Conservation (phyloP, 2,797 vertebrate genomes). For the Anniella stebbinsi region DNA sequence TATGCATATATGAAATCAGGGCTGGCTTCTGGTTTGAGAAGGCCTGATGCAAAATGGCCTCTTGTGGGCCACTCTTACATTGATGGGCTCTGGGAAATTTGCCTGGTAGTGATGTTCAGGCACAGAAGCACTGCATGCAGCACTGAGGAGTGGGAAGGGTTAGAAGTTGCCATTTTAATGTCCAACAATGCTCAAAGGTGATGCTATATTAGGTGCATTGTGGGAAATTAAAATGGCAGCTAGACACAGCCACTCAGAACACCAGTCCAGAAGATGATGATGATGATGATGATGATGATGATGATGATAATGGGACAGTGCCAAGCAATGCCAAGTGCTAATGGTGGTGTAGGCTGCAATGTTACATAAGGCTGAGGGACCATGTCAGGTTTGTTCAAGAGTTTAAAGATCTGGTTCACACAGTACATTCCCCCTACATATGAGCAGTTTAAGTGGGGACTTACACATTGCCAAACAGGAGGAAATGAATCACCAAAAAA, state of each 20-base stretch:
- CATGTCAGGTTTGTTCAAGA: background rate
- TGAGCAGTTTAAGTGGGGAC: background rate
- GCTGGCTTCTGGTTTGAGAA: background rate
- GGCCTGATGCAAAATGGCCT: background rate
- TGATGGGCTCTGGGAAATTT: background rate
- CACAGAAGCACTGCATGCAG: background rate
- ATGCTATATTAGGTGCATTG: background rate
- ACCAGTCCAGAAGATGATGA: background rate
- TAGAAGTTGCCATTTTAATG: background rate
- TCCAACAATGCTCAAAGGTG: background rate
- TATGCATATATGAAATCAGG: background rate
- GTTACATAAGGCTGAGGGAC: background rate
- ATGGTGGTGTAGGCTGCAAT: too few relatives aligned
- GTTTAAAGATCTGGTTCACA: too few relatives aligned
- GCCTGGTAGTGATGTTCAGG: background rate
- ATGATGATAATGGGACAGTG: too few relatives aligned
- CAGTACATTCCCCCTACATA: background rate
- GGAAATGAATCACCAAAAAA: too few relatives aligned
- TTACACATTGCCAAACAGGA: too few relatives aligned
- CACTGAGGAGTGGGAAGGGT: background rate
- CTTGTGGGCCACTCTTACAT: background rate
- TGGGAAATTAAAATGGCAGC: background rate
- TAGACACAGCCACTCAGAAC: background rate
- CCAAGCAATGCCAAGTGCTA: too few relatives aligned
- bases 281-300: too few relatives aligned